Percentiles rank a stretch among this genome's conserved stretches.
phyloP scores from a whole-genome alignment of 2,113 vertebrate species.

The Archilochus colubris region DNA sequence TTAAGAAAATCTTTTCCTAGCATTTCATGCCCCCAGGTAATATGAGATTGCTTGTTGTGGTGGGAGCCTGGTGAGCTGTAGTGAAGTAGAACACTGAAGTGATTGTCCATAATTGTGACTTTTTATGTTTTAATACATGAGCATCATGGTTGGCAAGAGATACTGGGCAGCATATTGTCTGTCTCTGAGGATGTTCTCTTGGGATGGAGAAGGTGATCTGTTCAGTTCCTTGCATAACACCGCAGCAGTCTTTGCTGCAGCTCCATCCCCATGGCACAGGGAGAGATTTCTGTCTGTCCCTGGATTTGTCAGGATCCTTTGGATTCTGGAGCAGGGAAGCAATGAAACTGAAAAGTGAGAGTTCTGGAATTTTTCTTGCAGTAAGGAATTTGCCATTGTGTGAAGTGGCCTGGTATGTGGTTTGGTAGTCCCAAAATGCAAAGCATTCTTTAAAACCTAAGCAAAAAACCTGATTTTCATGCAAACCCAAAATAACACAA shows the following conservation, averaged over 20 bases:
- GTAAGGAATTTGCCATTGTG: not conserved
- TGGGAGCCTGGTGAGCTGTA: not conserved
- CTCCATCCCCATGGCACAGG: not conserved
- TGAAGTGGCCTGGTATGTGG: not conserved
- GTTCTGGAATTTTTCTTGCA: not conserved
- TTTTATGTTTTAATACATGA: not conserved
- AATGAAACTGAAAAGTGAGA: not conserved
- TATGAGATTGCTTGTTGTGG: not conserved
- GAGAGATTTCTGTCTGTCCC: not conserved
- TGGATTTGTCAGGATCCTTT: not conserved
- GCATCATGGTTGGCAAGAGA: not conserved
- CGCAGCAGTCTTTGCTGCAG: not conserved
- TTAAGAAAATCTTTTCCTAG: not conserved
- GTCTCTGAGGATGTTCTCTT: not conserved
- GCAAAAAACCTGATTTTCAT: not conserved
- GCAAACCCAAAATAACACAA: not conserved
- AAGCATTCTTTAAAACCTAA: not conserved
- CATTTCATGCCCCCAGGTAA: not conserved
- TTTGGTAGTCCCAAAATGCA: not conserved
- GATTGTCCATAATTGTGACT: not conserved
- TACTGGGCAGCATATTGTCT: not conserved
- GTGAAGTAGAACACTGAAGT: not conserved
- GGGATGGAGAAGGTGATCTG: not conserved
- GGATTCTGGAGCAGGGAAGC: not conserved
- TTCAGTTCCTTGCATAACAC: not conserved